phyloP scores from a whole-genome alignment of 2,888 invertebrate species.

The Pachycephus smyrnensis region DNA sequence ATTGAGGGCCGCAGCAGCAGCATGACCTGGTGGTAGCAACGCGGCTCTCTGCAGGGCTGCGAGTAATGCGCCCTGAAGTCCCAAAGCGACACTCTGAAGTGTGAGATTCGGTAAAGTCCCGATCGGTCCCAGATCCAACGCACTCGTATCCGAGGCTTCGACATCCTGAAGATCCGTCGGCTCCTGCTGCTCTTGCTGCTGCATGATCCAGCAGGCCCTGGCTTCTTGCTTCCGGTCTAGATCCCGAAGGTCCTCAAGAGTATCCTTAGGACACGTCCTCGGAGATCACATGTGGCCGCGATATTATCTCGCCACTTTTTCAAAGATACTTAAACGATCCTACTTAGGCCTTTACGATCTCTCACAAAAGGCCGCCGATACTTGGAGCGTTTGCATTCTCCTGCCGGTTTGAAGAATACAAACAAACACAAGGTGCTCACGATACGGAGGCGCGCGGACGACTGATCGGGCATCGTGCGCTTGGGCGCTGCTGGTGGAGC shows the following conservation, averaged over 20 bases:
- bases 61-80: constrained; percentile 87
- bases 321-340: constrained; percentile 13
- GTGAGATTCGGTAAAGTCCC: constrained; percentile 53
- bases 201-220: constrained; percentile 11
- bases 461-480: constrained; percentile 73
- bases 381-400: background rate
- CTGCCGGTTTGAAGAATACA: constrained; percentile 27
- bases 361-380: constrained; percentile 2
- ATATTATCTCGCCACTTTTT: constrained; percentile 12
- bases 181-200: constrained; percentile 42
- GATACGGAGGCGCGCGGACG: constrained; percentile 75
- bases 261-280: constrained; percentile 59
- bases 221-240: background rate
- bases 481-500: constrained; percentile 74
- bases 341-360: constrained; percentile 1
- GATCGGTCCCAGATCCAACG: constrained; percentile 7
- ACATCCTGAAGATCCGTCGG: constrained; percentile 21
- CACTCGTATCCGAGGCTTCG: constrained; percentile 8
- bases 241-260: constrained; percentile 2
- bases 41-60: constrained; percentile 87
- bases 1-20: constrained; percentile 86
- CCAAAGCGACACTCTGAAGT: constrained; percentile 81
- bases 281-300: constrained; percentile 68
- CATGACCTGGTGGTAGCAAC: constrained; percentile 83
- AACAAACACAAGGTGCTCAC: constrained; percentile 71